phyloP scores from a whole-genome alignment of 2,797 vertebrate species.

The Melanotaenia boesemani region DNA sequence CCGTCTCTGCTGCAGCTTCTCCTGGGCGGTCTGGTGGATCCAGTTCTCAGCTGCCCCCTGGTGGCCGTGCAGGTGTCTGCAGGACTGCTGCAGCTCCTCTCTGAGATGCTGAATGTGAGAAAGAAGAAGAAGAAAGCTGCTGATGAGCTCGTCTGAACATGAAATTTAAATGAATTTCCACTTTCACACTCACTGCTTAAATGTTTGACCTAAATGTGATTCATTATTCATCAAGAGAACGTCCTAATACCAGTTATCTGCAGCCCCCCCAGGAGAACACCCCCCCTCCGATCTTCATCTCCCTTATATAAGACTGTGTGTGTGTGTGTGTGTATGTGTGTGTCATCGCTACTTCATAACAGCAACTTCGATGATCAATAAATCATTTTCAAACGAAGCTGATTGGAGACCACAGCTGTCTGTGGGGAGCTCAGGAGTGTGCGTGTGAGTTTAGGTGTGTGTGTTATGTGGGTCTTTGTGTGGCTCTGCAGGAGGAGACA shows the following conservation, averaged over 20 bases:
- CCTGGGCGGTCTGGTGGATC: slow-evolving; percentile 13
- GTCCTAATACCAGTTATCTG: too few species aligned
- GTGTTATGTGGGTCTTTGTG: too few species aligned
- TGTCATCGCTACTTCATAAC: slow-evolving; percentile 39
- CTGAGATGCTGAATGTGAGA: background rate
- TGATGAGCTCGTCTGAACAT: slow-evolving; percentile 19
- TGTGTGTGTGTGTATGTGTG: too few species aligned
- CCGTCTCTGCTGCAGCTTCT: background rate
- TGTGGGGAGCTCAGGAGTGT: background rate
- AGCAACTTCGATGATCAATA: slow-evolving; percentile 50
- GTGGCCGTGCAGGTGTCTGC: slow-evolving; percentile 30
- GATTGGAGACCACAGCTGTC: slow-evolving; percentile 21
- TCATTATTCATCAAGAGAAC: slow-evolving; percentile 41
- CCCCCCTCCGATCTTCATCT: too few species aligned
- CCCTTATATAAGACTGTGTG: too few species aligned
- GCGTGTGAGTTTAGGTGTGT: background rate
- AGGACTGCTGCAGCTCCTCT: background rate
- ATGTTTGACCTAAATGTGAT: slow-evolving; percentile 44
- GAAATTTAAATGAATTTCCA: slow-evolving; percentile 18
- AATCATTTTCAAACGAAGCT: slow-evolving; percentile 46
- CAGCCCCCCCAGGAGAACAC: too few species aligned
- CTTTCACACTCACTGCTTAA: slow-evolving; percentile 20
- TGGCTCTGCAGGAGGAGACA: too few species aligned
- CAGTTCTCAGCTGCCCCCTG: slow-evolving; percentile 50
- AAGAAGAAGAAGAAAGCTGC: background rate